A percentile compares a stretch with the other conserved stretches of the same genome.
Evolutionary conservation across 2,888 invertebrate genomes (phyloP).

Genomic region (Lathronympha strigana): DNA sequence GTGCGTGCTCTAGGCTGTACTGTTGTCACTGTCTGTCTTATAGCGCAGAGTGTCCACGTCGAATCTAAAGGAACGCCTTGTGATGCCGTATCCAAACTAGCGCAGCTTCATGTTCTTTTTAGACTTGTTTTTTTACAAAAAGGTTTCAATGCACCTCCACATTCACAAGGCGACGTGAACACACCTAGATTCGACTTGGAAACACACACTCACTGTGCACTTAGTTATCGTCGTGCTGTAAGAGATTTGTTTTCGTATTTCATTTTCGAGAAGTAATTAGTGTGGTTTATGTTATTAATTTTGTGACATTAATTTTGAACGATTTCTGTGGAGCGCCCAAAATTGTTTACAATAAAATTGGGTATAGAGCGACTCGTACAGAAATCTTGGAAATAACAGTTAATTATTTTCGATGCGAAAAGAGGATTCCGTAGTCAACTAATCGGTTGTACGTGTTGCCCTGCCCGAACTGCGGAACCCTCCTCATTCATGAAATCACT

Average conservation of each 20-base stretch:
- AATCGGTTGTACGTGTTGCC: constrained; percentile 53
- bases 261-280: constrained; percentile 81
- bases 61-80: constrained; percentile 60
- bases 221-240: constrained; percentile 84
- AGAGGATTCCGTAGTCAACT: constrained; percentile 74
- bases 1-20: constrained; percentile 84
- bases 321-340: constrained; percentile 75
- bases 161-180: constrained; percentile 58
- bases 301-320: constrained; percentile 73
- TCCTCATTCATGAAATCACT: constrained; percentile 67
- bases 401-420: constrained; percentile 55
- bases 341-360: constrained; percentile 59
- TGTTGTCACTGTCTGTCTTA: constrained; percentile 82
- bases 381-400: constrained; percentile 63
- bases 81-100: constrained; percentile 16
- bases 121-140: constrained; percentile 18
- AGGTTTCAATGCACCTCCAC: constrained; percentile 21
- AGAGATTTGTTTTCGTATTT: constrained; percentile 78
- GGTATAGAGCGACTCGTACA: constrained; percentile 65
- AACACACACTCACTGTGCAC: constrained; percentile 78
- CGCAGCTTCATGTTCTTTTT: constrained; percentile 17
- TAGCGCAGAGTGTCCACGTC: constrained; percentile 80
- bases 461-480: constrained; percentile 70
- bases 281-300: constrained; percentile 81
- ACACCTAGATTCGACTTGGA: constrained; percentile 72